Evolutionary conservation across 2,888 invertebrate species (phyloP).

Genomic region (Parnassius glacialis): DNA sequence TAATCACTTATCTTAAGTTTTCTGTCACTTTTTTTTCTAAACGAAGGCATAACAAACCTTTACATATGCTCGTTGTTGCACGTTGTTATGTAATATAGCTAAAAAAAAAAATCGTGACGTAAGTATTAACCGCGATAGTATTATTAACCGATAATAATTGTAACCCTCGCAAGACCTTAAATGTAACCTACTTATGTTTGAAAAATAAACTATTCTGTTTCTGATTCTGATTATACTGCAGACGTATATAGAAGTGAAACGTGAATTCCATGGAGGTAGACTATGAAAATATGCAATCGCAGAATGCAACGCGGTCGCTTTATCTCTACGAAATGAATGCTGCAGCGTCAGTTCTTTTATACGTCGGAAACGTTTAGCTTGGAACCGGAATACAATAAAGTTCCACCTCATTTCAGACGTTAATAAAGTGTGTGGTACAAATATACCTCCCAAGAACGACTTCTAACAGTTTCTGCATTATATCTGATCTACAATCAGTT

Average conservation of each 20-base stretch:
- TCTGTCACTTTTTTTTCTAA: conserved; percentile 59
- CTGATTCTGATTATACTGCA: no score
- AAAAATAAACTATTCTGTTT: no score
- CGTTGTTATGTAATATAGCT: no score
- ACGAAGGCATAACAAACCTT: conserved; percentile 96
- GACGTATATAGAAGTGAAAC: no score
- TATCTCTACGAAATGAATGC: not conserved
- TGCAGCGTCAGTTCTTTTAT: conserved; percentile 10
- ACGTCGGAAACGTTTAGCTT: conserved; percentile 9
- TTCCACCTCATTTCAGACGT: conserved; percentile 13
- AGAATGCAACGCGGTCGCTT: conserved; percentile 9
- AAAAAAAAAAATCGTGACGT: no score
- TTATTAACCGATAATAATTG: no score
- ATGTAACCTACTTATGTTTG: no score
- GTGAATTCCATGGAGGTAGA: conserved; percentile 12
- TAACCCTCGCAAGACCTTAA: no score
- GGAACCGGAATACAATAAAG: conserved; percentile 10
- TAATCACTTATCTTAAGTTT: no score
- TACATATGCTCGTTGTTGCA: conserved; percentile 85
- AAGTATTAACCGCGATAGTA: no score
- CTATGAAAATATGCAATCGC: conserved; percentile 6
- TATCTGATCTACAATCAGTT: not conserved
- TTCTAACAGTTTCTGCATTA: conserved; percentile 3
- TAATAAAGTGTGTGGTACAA: conserved; percentile 5
- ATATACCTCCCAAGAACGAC: not conserved